Evolutionary conservation across 1,140 invertebrate species (phyloP).

Genomic region (Polypedilum pembai): DNA sequence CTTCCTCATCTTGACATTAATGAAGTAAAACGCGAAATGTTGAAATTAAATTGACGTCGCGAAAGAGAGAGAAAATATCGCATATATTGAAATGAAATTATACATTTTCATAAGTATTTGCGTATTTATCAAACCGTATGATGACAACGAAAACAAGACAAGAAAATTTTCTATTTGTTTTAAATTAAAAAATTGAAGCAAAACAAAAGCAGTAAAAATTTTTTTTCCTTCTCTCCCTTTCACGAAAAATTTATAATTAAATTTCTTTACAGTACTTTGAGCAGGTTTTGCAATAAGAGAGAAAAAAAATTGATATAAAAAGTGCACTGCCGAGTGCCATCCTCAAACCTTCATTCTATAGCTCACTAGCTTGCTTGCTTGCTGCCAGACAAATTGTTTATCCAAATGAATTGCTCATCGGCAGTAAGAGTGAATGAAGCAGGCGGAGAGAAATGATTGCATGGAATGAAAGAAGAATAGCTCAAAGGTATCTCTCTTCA

Average conservation of each 20-base stretch:
- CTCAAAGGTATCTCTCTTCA: not conserved
- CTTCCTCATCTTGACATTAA: too few species aligned
- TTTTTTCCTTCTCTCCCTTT: constrained; percentile 3
- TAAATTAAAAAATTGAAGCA: constrained; percentile 14
- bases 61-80: not conserved
- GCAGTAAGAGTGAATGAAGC: not conserved
- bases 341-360: not conserved
- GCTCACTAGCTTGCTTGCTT: not conserved
- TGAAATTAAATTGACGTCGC: too few species aligned
- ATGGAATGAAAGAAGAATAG: not conserved
- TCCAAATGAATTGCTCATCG: constrained; percentile 16
- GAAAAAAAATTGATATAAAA: not conserved
- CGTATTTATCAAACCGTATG: constrained; percentile 14
- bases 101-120: not conserved
- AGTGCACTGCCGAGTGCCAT: constrained; percentile 9
- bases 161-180: not conserved
- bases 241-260: constrained; percentile 13
- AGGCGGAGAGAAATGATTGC: constrained; percentile 2
- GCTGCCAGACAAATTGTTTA: constrained; percentile 16
- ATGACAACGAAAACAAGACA: constrained; percentile 8
- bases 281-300: not conserved
- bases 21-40: too few species aligned
- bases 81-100: not conserved
- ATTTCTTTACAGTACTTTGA: constrained; percentile 18
- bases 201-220: constrained; percentile 4